Percentiles rank a stretch among this genome's conserved stretches.
Evolutionary conservation across 1,140 invertebrate genomes (phyloP).

Genomic region (Drosophila setifemur): DNA sequence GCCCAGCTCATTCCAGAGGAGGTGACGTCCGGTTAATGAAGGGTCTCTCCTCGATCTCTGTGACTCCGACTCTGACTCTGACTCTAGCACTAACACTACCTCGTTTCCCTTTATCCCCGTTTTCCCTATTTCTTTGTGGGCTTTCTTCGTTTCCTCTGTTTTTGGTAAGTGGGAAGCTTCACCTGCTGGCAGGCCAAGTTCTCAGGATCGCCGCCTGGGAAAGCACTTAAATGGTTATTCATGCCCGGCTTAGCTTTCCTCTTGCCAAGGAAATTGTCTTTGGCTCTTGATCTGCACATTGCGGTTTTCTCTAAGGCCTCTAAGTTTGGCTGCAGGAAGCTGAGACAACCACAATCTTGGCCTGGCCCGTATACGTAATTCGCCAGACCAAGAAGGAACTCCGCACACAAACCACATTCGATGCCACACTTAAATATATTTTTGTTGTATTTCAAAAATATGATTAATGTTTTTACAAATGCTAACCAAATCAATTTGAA

Average conservation of each 20-base stretch:
- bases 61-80: background rate
- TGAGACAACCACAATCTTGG: slow-evolving; percentile 58
- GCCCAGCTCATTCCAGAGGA: slow-evolving; percentile 57
- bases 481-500: too few species aligned
- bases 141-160: slow-evolving; percentile 8
- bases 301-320: slow-evolving; percentile 42
- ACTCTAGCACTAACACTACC: background rate
- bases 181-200: slow-evolving; percentile 63
- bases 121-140: background rate
- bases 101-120: background rate
- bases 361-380: slow-evolving; percentile 72
- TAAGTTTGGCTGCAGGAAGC: slow-evolving; percentile 58
- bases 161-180: slow-evolving; percentile 46
- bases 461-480: too few species aligned
- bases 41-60: slow-evolving; percentile 28
- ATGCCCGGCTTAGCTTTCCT: slow-evolving; percentile 59
- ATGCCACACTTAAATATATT: background rate
- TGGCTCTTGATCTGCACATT: slow-evolving; percentile 38
- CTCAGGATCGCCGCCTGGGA: slow-evolving; percentile 73
- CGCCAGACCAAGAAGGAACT: slow-evolving; percentile 71
- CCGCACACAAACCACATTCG: slow-evolving; percentile 40
- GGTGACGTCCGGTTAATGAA: slow-evolving; percentile 65
- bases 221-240: slow-evolving; percentile 78
- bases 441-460: too few species aligned
- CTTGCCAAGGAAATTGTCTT: slow-evolving; percentile 69